These are phyloP conservation scores for Stomorhina lunata DNA, from an alignment of 2,888 invertebrate species.

Conservation along the genomic window DNA sequence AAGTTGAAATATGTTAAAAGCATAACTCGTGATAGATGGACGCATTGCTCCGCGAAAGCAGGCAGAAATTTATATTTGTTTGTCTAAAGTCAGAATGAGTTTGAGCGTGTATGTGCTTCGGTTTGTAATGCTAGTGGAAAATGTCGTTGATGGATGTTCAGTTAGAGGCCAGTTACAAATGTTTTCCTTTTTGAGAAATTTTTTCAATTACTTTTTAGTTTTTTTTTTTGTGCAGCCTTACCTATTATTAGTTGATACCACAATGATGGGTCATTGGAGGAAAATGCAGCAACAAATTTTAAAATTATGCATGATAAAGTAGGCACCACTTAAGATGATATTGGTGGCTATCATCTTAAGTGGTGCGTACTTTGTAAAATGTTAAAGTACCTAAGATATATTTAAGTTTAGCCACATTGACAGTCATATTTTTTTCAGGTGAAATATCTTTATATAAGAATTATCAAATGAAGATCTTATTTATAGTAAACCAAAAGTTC, in stretches of 20 bases:
- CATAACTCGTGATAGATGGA: constrained; percentile 46
- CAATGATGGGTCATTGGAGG: constrained; percentile 34
- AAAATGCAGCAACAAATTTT: constrained; percentile 13
- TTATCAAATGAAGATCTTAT: no score
- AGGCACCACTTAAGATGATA: constrained; percentile 9
- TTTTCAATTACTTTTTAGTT: not conserved
- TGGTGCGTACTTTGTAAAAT: no score
- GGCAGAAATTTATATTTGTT: not conserved
- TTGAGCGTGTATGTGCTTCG: not conserved
- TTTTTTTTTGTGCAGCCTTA: not conserved
- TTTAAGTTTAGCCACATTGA: not conserved
- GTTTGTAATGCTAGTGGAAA: constrained; percentile 20
- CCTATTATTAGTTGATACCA: constrained; percentile 31
- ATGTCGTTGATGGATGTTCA: constrained; percentile 50
- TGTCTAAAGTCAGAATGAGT: not conserved
- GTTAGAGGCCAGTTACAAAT: constrained; percentile 39
- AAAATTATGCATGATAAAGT: constrained; percentile 20
- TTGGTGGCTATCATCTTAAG: no score
- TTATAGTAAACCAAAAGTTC: no score
- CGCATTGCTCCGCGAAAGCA: constrained; percentile 17
- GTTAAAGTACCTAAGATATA: no score
- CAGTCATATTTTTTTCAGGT: no score
- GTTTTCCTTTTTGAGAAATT: not conserved
- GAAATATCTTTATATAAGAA: no score
- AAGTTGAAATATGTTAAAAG: constrained; percentile 33